These are phyloP conservation scores for Orthosia gothica DNA, from an alignment of 2,888 invertebrate species.

Conservation along the genomic window DNA sequence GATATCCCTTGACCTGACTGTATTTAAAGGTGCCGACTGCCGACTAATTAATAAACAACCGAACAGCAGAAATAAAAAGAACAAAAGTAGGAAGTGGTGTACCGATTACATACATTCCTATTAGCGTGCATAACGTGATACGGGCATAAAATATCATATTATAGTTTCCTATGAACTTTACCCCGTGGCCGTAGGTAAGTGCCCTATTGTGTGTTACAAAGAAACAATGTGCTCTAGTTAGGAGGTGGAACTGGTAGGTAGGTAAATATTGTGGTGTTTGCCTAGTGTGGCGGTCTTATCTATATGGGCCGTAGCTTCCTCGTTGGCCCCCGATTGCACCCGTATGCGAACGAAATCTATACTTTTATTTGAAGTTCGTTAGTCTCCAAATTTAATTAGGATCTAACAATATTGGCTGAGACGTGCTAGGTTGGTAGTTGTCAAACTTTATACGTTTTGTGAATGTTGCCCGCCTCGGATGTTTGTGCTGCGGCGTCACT, in stretches of 20 bases:
- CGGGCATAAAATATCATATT: conserved; percentile 15
- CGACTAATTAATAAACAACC: conserved; percentile 1
- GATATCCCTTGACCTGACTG: not conserved
- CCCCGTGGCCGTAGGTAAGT: conserved; percentile 33
- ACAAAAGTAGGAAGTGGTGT: conserved; percentile 30
- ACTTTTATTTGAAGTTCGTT: conserved; percentile 33
- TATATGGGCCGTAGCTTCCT: conserved; percentile 89
- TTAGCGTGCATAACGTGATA: conserved; percentile 14
- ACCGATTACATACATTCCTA: conserved; percentile 9
- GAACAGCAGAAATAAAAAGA: not conserved
- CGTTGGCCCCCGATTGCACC: conserved; percentile 78
- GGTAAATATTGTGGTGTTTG: conserved; percentile 78
- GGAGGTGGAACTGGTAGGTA: conserved; percentile 58
- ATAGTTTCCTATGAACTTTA: conserved; percentile 52
- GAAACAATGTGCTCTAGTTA: conserved; percentile 59
- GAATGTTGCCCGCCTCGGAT: conserved; percentile 68
- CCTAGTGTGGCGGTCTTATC: conserved; percentile 81
- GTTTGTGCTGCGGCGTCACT: conserved; percentile 72
- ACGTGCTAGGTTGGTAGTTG: conserved; percentile 23
- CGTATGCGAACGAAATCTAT: conserved; percentile 61
- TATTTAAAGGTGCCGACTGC: not conserved
- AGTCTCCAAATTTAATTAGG: conserved; percentile 22
- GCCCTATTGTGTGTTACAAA: conserved; percentile 56
- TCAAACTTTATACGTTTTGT: conserved; percentile 67
- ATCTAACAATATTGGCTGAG: conserved; percentile 19